Evolutionary conservation across 2,888 invertebrate genomes (phyloP).

Genomic region (Ophraella communa): DNA sequence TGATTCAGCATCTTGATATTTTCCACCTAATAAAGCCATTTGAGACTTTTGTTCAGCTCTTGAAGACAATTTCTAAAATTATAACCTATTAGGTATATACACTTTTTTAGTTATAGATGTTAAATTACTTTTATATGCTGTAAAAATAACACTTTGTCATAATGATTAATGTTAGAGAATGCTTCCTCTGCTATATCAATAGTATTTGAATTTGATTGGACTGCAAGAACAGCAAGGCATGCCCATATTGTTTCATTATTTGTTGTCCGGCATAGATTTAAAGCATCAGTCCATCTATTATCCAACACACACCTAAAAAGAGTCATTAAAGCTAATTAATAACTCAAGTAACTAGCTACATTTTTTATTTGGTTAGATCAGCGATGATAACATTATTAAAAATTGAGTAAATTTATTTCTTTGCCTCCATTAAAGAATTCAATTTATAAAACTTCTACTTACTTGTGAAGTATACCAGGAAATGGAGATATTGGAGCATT

Average conservation of each 20-base stretch:
- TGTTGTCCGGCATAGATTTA: constrained; percentile 54
- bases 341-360: too few species aligned
- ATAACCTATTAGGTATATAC: neutral
- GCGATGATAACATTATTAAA: too few species aligned
- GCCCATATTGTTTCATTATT: constrained; percentile 85
- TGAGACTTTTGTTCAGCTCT: constrained; percentile 70
- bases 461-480: constrained; percentile 64
- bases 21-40: constrained; percentile 72
- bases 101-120: neutral
- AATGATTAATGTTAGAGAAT: constrained; percentile 87
- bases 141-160: constrained; percentile 85
- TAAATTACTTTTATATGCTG: constrained; percentile 77
- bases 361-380: too few species aligned
- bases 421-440: too few species aligned
- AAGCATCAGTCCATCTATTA: constrained; percentile 71
- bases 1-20: constrained; percentile 73
- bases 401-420: too few species aligned
- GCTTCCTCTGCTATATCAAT: constrained; percentile 94
- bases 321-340: neutral
- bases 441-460: constrained; percentile 17
- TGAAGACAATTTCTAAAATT: constrained; percentile 60
- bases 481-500: constrained; percentile 77
- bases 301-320: constrained; percentile 68
- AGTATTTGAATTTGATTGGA: constrained; percentile 74
- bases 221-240: constrained; percentile 89